These are phyloP conservation scores for Bombylius major DNA, from an alignment of 2,888 invertebrate species.

Conservation along the genomic window DNA sequence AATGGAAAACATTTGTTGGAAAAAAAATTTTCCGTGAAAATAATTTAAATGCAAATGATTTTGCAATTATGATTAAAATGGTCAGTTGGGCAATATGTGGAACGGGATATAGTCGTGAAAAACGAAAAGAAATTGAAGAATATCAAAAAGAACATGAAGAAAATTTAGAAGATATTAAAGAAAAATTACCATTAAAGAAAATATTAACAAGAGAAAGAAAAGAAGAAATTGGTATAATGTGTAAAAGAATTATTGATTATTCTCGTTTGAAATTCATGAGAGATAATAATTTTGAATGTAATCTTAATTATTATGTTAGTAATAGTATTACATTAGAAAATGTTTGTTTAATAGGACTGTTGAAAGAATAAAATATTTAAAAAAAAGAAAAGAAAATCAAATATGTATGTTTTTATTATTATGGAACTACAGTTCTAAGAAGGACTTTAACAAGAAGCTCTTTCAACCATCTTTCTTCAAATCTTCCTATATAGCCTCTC, in stretches of 20 bases:
- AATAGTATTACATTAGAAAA: conserved; percentile 61
- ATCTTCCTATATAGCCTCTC: too few species aligned
- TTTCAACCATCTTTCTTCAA: too few species aligned
- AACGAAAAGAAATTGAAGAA: conserved; percentile 24
- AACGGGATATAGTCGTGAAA: conserved; percentile 45
- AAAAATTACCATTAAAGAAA: conserved; percentile 19
- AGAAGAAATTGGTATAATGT: conserved; percentile 53
- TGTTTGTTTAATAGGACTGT: conserved; percentile 51
- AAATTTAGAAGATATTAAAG: conserved; percentile 12
- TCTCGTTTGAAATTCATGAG: conserved; percentile 53
- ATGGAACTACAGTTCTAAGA: too few species aligned
- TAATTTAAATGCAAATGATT: conserved; percentile 48
- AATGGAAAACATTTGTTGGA: conserved; percentile 56
- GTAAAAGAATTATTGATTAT: conserved; percentile 66
- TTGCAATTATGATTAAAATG: conserved; percentile 63
- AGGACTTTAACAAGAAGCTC: too few species aligned
- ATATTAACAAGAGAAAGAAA: conserved; percentile 37
- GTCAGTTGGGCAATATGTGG: conserved; percentile 88
- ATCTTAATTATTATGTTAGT: conserved; percentile 53
- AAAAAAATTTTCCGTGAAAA: conserved; percentile 46
- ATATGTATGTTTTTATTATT: too few species aligned
- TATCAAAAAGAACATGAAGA: neutral
- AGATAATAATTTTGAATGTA: conserved; percentile 44
- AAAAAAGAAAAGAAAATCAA: conserved; percentile 30
- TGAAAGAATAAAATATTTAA: conserved; percentile 63